Evolutionary conservation across 2,797 vertebrate species (phyloP), one percentile per base, ranked within the genome.

Genomic region (Pipistrellus kuhlii): DNA sequence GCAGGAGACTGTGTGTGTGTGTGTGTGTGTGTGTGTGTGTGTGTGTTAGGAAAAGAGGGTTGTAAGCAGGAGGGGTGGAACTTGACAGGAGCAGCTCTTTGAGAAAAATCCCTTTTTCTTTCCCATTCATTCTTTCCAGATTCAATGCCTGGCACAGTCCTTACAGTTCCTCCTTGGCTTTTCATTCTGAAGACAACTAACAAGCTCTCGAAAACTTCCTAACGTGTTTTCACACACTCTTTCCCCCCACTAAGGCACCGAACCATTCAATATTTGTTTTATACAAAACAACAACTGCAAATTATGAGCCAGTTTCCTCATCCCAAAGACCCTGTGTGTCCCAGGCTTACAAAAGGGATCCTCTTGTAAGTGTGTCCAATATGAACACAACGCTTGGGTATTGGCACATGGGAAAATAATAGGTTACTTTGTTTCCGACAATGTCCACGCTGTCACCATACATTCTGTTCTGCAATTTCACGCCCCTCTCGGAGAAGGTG

Each of bases 171-270:
- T 96, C 82, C 93, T 57, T 83, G 85, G 83, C 55, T 95, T 96
- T 96, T 95, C 86, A 93, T 95, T 97, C 93, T 95, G 86, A 95
- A 92, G 96, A 92, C 93, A 96, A 93, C 85, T 25, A 87, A 92
- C 96, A 89, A 93, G 94, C 82, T 91, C 95, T 91, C 48, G 48
- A 64, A 64, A 97, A 95, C 91, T 97, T 93, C 95, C 92, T 89
- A 78, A 57, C 85, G n/a, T 87, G 93, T 73, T 94, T 91, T 73
- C 68, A 77, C 88, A 77, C 27, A 73, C 53, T 55, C 6, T 41
- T 41, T 41, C 4, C 2, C 9, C 59, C 57, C 6, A 27, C 3
- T 1, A 12, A 48, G 62, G 30, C 80, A 93, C 21, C 72, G 57
- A 95, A 93, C 80, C 48, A 78, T 75, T 90, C 69, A 91, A 71